Evolutionary conservation across 2,113 vertebrate species (phyloP).

Genomic region (Zootoca vivipara): DNA sequence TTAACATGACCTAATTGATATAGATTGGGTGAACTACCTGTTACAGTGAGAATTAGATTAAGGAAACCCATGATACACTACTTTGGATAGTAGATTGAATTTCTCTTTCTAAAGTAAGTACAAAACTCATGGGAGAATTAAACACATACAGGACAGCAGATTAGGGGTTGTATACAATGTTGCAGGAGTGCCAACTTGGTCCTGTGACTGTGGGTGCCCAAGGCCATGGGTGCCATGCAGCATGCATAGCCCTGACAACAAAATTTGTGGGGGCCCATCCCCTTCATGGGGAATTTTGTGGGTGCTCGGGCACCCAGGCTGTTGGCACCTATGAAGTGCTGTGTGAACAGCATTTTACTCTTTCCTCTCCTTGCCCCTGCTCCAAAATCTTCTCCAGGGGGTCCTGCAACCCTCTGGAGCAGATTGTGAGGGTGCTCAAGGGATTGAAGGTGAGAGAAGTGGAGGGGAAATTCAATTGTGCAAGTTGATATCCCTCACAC

Average conservation of each 20-base stretch:
- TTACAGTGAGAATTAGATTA: neutral
- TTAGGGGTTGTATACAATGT: too few species aligned
- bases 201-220: fast-evolving
- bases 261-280: too few species aligned
- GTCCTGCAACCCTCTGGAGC: neutral
- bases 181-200: too few species aligned
- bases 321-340: too few species aligned
- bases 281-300: too few species aligned
- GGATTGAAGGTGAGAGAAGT: neutral
- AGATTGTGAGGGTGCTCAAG: neutral
- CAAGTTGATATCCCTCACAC: too few species aligned
- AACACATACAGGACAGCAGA: neutral
- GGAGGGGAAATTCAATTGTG: too few species aligned
- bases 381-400: neutral
- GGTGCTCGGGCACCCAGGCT: too few species aligned
- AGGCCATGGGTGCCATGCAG: too few species aligned
- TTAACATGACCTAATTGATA: neutral
- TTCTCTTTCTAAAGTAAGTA: neutral
- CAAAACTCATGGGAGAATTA: neutral
- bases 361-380: neutral
- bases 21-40: neutral
- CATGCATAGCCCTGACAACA: too few species aligned
- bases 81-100: neutral
- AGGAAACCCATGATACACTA: neutral
- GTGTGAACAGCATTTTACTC: neutral